These are phyloP conservation scores for Ctenosaura bakeri DNA, from an alignment of 2,797 vertebrate genomes.

Conservation along the genomic window DNA sequence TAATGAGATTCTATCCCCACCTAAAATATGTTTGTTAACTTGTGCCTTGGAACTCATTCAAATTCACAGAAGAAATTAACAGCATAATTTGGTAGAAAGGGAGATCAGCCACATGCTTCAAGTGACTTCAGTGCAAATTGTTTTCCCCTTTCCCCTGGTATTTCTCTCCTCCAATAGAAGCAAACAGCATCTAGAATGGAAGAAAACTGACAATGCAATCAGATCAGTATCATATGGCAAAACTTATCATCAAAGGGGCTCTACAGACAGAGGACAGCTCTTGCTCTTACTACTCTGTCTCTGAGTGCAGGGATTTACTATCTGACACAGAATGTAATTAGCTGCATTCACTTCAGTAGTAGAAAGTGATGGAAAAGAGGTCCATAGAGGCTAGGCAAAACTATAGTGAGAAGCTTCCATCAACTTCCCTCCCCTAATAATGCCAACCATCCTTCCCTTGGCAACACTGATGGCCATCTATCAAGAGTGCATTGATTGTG, in stretches of 20 bases:
- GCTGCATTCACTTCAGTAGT: neutral
- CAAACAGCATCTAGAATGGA: neutral
- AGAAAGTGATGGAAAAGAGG: too few relatives aligned
- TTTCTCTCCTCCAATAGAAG: neutral
- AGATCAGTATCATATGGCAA: neutral
- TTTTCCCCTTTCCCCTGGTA: neutral
- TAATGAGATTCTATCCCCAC: neutral
- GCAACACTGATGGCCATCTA: neutral
- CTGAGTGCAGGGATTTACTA: neutral
- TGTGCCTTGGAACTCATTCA: neutral
- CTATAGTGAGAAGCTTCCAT: neutral
- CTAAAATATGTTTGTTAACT: neutral
- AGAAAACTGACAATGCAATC: neutral
- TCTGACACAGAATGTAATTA: neutral
- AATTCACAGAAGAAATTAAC: neutral
- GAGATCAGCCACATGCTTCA: neutral
- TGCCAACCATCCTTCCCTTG: neutral
- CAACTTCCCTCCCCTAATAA: too few relatives aligned
- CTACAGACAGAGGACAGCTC: neutral
- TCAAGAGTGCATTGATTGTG: too few relatives aligned
- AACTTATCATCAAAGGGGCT: neutral
- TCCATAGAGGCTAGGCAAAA: neutral
- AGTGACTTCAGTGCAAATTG: neutral
- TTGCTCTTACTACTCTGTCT: too few relatives aligned
- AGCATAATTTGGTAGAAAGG: neutral